phyloP scores from a whole-genome alignment of 35 echinoderm and acorn worm species.

The Amphiura filiformis region DNA sequence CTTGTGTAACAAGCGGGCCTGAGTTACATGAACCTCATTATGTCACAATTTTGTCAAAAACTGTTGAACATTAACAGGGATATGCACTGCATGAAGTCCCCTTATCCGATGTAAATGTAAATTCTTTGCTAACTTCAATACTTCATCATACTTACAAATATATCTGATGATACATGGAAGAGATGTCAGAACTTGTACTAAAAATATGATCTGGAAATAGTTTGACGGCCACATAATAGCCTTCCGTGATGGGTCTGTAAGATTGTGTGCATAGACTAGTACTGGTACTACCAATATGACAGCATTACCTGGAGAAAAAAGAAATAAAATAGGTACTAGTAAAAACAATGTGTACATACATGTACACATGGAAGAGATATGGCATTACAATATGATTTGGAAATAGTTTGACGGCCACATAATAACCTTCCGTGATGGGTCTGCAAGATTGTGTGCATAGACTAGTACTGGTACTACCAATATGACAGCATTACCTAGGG shows the following conservation, averaged over 20 bases:
- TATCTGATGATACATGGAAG: neutral
- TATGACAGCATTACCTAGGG: neutral
- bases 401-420: conserved; percentile 3
- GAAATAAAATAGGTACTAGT: neutral
- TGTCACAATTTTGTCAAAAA: no score
- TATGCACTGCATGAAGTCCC: no score
- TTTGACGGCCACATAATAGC: neutral
- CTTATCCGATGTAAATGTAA: no score
- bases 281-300: neutral
- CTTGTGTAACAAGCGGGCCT: no score
- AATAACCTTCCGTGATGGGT: neutral
- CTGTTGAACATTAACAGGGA: no score
- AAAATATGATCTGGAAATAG: neutral
- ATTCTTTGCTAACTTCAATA: no score
- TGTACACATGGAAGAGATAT: neutral
- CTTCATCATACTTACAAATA: conserved; percentile 6
- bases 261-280: neutral
- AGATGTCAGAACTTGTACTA: neutral
- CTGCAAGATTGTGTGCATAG: neutral
- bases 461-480: neutral
- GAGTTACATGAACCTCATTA: no score
- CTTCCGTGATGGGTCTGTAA: neutral
- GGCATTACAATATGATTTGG: neutral
- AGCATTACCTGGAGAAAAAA: neutral
- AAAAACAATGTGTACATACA: neutral